Evolutionary conservation across 2,113 vertebrate genomes (phyloP), one percentile per base, ranked within the genome.

Genomic region (Brienomyrus longianalis): DNA sequence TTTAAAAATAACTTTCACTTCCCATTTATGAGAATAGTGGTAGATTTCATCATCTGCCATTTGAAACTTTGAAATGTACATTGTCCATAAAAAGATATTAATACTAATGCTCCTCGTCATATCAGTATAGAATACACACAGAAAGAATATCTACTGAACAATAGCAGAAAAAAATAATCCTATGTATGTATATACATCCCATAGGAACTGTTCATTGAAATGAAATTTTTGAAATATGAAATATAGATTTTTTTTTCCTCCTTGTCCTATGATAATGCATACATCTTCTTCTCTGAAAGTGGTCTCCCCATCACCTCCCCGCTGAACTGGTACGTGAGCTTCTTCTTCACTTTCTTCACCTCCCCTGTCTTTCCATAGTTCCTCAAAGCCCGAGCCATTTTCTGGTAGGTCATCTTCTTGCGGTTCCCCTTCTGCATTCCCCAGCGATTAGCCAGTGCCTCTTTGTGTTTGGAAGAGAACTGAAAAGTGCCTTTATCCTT

Each of bases 371-470:
- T 99, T 95, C 98, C 98, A 0, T 99, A 99, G 96, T 99, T 99
- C 95, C 98, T 97, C 93, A 99, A 94, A 3, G 98, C 98, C 3
- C 98, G 96, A 7, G 98, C 98, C 98, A 99, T 99, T 94, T 99
- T 99, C 96, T 99, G 98, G 92, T 99, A 99, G 92, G 98, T 99
- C 98, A 99, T 99, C 95, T 98, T 99, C 95, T 99, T 99, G 92
- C 98, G 98, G 93, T 99, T 99, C 91, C 98, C 98, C 91, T 99
- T 99, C 95, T 99, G 98, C 93, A 99, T 95, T 90, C 98, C 98
- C 98, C 98, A 99, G 94, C 98, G 98, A 90, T 99, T 95, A 0
- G 98, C 98, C 54, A 99, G 90, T 5, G 96, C 97, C 93, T 99
- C 98, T 95, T 99, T 99, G 96, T 99, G 98, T 94, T 99, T 99